These are phyloP conservation scores for Acheta domesticus DNA, from an alignment of 2,888 invertebrate species.

Conservation along the genomic window DNA sequence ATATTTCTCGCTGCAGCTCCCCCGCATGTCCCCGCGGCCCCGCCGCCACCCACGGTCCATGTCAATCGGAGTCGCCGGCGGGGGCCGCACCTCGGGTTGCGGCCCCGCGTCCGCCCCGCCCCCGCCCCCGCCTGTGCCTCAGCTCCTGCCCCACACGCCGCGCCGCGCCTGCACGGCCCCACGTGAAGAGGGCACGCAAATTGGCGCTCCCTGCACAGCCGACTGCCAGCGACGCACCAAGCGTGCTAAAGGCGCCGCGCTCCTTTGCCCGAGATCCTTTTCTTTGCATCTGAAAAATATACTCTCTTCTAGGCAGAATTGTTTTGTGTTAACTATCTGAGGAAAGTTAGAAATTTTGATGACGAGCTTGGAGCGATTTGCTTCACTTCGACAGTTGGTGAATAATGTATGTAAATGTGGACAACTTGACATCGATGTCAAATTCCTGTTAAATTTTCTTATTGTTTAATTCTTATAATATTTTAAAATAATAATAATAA, in stretches of 20 bases:
- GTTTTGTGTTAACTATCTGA: too few species aligned
- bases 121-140: not conserved
- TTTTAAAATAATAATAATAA: too few species aligned
- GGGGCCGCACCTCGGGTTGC: not conserved
- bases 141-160: not conserved
- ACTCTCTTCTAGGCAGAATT: too few species aligned
- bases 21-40: not conserved
- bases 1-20: not conserved
- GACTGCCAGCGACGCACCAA: not conserved
- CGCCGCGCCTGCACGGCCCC: not conserved
- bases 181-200: constrained; percentile 18
- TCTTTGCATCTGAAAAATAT: too few species aligned
- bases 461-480: too few species aligned
- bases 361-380: too few species aligned
- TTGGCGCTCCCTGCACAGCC: not conserved
- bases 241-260: not conserved
- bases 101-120: not conserved
- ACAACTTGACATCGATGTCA: too few species aligned
- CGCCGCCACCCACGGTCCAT: constrained; percentile 1
- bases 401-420: too few species aligned
- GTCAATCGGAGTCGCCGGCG: constrained; percentile 18
- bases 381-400: too few species aligned
- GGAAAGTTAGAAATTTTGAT: too few species aligned
- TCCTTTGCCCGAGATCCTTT: too few species aligned
- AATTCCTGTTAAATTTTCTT: too few species aligned